These are phyloP conservation scores for Volucella inflata DNA, from an alignment of 2,888 invertebrate species.

Conservation along the genomic window DNA sequence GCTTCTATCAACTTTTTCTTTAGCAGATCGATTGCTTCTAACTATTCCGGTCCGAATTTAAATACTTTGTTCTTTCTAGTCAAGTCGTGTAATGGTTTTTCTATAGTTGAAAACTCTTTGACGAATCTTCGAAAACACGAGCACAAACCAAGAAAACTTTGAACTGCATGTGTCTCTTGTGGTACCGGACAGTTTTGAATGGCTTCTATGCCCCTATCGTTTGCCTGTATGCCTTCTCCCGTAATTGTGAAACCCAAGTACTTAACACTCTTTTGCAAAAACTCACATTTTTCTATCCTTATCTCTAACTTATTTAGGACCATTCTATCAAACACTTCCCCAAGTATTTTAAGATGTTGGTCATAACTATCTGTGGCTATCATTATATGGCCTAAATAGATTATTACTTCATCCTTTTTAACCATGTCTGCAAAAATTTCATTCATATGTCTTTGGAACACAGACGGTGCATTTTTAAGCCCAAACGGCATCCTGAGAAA, in stretches of 20 bases:
- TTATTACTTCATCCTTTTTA: no score
- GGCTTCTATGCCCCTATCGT: neutral
- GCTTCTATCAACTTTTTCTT: slow-evolving; percentile 4
- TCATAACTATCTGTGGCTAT: no score
- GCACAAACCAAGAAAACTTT: no score
- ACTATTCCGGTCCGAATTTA: neutral
- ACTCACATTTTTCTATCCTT: slow-evolving; percentile 12
- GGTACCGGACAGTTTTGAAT: slow-evolving; percentile 4
- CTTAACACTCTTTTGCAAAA: neutral
- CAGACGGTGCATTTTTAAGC: no score
- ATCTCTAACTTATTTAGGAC: slow-evolving; percentile 7
- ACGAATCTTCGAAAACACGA: no score
- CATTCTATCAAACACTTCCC: no score
- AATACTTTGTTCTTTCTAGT: neutral
- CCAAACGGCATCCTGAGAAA: no score
- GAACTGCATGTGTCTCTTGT: slow-evolving; percentile 3
- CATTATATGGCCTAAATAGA: no score
- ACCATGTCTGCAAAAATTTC: no score
- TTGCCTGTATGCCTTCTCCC: slow-evolving; percentile 5
- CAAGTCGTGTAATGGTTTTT: neutral
- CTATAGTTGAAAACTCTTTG: slow-evolving; percentile 35
- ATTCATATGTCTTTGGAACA: no score
- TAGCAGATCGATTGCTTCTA: neutral
- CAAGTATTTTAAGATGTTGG: no score
- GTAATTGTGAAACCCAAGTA: slow-evolving; percentile 10